Percentiles rank a stretch among this genome's conserved stretches.
Evolutionary conservation across 2,888 invertebrate species (phyloP).

Genomic region (Pterostichus madidus): DNA sequence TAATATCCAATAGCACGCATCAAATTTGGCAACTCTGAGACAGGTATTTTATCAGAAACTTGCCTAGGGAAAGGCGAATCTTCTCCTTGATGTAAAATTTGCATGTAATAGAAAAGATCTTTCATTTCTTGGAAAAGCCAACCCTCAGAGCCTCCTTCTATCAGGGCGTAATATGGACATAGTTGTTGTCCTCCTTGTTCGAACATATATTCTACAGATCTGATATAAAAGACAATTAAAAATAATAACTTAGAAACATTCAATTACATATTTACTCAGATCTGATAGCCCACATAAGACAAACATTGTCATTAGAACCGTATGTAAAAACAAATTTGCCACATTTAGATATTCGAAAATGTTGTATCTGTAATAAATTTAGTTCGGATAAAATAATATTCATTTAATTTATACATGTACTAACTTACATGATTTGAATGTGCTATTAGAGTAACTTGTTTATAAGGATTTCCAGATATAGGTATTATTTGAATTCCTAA

Average conservation of each 20-base stretch:
- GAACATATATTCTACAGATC: constrained; percentile 79
- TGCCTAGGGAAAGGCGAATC: constrained; percentile 82
- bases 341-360: constrained; percentile 76
- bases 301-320: constrained; percentile 78
- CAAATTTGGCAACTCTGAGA: constrained; percentile 85
- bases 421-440: constrained; percentile 82
- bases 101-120: constrained; percentile 88
- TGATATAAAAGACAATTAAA: constrained; percentile 70
- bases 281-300: constrained; percentile 81
- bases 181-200: constrained; percentile 80
- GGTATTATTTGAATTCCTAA: constrained; percentile 86
- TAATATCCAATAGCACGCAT: constrained; percentile 88
- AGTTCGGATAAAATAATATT: constrained; percentile 12
- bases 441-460: constrained; percentile 81
- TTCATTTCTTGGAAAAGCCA: constrained; percentile 86
- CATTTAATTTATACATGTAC: constrained; percentile 1
- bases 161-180: constrained; percentile 85
- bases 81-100: constrained; percentile 86
- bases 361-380: constrained; percentile 73
- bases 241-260: constrained; percentile 9
- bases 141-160: constrained; percentile 85
- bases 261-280: constrained; percentile 75
- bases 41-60: constrained; percentile 81
- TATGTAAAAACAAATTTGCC: constrained; percentile 80
- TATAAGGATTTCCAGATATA: constrained; percentile 87